A percentile compares a stretch with the other conserved stretches of the same genome.
Conservation (phyloP, 2,888 invertebrate genomes). For the Heteropelma amictum region DNA sequence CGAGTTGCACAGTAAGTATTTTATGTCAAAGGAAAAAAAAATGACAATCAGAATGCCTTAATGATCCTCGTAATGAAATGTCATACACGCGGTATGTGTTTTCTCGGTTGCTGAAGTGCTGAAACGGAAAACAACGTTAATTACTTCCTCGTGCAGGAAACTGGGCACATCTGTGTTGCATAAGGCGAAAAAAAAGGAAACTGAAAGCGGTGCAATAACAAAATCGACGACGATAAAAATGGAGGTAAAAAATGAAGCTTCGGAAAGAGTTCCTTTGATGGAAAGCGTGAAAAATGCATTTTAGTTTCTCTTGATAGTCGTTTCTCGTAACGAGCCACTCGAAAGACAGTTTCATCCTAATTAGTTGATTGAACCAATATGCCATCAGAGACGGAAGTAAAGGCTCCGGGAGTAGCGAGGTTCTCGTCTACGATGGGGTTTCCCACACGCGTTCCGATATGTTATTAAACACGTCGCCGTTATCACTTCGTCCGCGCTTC, state of each 20-base stretch:
- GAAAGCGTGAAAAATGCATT: conserved; percentile 19
- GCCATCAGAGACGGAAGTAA: neutral
- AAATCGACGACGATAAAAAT: neutral
- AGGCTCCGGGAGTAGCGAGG: too few relatives aligned
- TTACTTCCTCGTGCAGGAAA: too few relatives aligned
- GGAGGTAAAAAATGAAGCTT: neutral
- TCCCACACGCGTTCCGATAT: neutral
- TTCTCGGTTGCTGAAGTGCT: too few relatives aligned
- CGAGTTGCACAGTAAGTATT: neutral
- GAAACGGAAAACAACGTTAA: too few relatives aligned
- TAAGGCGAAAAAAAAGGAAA: too few relatives aligned
- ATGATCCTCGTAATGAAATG: too few relatives aligned
- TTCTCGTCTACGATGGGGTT: too few relatives aligned
- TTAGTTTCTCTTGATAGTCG: neutral
- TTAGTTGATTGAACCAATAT: conserved; percentile 62
- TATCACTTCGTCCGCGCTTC: neutral
- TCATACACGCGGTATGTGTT: too few relatives aligned
- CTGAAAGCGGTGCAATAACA: too few relatives aligned
- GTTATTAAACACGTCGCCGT: neutral
- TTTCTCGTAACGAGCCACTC: conserved; percentile 47
- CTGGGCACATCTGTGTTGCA: too few relatives aligned
- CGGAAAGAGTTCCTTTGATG: neutral
- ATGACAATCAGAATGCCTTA: neutral
- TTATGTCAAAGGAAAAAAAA: neutral
- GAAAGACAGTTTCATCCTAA: conserved; percentile 61